These are phyloP conservation scores for Egretta garzetta DNA, from an alignment of 2,113 vertebrate genomes.

Conservation along the genomic window DNA sequence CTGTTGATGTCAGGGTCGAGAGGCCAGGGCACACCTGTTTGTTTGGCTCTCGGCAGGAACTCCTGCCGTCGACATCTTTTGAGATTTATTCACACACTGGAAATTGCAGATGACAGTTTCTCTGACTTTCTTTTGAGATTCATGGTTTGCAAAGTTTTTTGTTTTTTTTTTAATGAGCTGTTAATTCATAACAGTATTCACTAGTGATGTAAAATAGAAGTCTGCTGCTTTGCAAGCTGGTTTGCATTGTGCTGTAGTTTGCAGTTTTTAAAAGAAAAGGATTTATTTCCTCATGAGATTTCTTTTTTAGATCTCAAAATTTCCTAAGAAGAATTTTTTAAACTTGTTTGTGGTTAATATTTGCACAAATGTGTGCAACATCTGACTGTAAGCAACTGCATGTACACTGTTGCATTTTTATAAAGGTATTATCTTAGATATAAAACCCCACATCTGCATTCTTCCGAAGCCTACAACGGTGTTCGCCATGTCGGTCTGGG, in stretches of 20 bases:
- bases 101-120: slow-evolving; percentile 53
- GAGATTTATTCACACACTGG: slow-evolving; percentile 63
- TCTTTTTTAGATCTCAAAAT: not conserved
- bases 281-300: slow-evolving; percentile 42
- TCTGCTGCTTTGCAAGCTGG: slow-evolving; percentile 38
- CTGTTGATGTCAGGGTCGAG: slow-evolving; percentile 51
- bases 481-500: not conserved
- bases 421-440: not conserved
- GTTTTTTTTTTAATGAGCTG: slow-evolving; percentile 60
- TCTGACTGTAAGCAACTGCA: not conserved
- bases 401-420: not conserved
- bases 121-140: slow-evolving; percentile 53
- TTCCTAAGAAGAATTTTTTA: not conserved
- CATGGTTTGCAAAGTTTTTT: slow-evolving; percentile 57
- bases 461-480: not conserved
- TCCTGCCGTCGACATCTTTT: slow-evolving; percentile 29
- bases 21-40: slow-evolving; percentile 66
- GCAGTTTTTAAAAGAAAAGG: not conserved
- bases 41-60: not conserved
- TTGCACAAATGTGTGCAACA: not conserved
- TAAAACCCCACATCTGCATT: not conserved
- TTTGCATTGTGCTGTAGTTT: slow-evolving; percentile 17
- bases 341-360: not conserved
- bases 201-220: slow-evolving; percentile 26
- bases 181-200: slow-evolving; percentile 71